Evolutionary conservation across 1,140 invertebrate genomes (phyloP).

Genomic region (Drosophila truncata): DNA sequence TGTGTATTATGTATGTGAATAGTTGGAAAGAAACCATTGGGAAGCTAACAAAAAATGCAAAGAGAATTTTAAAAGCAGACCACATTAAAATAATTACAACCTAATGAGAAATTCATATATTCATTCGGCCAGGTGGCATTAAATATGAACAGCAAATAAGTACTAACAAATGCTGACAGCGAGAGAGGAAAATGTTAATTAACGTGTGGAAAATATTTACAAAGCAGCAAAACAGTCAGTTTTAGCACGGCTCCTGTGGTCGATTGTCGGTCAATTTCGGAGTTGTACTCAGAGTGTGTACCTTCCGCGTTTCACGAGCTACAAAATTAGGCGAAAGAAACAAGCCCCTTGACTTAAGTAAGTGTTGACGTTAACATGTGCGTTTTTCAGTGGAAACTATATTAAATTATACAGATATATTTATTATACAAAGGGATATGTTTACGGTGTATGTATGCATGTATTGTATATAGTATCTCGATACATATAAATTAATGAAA

Average conservation of each 20-base stretch:
- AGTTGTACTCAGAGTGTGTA: slow-evolving; percentile 46
- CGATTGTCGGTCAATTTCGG: slow-evolving; percentile 71
- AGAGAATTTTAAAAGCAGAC: slow-evolving; percentile 36
- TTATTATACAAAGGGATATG: slow-evolving; percentile 57
- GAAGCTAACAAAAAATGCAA: slow-evolving; percentile 12
- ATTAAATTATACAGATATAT: slow-evolving; percentile 58
- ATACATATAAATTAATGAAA: slow-evolving; percentile 80
- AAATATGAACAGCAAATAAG: slow-evolving; percentile 36
- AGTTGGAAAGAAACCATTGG: slow-evolving; percentile 25
- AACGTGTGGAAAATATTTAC: slow-evolving; percentile 46
- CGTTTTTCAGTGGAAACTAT: slow-evolving; percentile 64
- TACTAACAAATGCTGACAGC: slow-evolving; percentile 13
- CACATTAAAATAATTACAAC: slow-evolving; percentile 32
- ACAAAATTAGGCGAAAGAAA: slow-evolving; percentile 3
- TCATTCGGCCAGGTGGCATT: slow-evolving; percentile 39
- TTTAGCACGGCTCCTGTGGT: slow-evolving; percentile 25
- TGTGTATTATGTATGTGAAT: slow-evolving; percentile 56
- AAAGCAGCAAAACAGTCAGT: slow-evolving; percentile 11
- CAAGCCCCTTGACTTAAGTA: slow-evolving; percentile 47
- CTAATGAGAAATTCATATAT: slow-evolving; percentile 41
- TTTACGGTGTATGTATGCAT: slow-evolving; percentile 69
- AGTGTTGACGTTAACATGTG: slow-evolving; percentile 67
- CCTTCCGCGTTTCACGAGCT: slow-evolving; percentile 39
- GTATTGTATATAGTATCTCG: slow-evolving; percentile 63
- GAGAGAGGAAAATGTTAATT: slow-evolving; percentile 34